A percentile compares a stretch with the other conserved stretches of the same genome.
Conservation (phyloP, 2,888 invertebrate genomes). For the Acleris emargana region DNA sequence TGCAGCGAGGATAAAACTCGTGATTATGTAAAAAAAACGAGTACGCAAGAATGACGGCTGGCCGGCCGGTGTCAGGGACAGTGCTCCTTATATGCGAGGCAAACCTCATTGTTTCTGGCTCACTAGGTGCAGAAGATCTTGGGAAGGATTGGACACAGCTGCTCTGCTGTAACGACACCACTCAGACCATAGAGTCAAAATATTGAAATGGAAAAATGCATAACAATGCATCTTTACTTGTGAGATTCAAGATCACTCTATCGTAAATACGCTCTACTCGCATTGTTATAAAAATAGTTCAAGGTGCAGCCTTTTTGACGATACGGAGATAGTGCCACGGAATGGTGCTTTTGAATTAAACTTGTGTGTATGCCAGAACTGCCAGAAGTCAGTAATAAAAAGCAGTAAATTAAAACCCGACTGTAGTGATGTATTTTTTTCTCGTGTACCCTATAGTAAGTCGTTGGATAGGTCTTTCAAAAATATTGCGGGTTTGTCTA, state of each 20-base stretch:
- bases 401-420: too few species aligned
- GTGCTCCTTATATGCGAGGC: slow-evolving; percentile 29
- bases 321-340: slow-evolving; percentile 9
- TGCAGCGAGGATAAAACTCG: slow-evolving; percentile 18
- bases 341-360: slow-evolving; percentile 5
- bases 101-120: slow-evolving; percentile 25
- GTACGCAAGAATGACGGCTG: slow-evolving; percentile 26
- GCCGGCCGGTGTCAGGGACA: slow-evolving; percentile 28
- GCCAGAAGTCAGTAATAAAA: neutral
- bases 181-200: too few species aligned
- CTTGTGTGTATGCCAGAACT: too few species aligned
- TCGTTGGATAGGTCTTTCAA: too few species aligned
- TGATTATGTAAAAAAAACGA: slow-evolving; percentile 26
- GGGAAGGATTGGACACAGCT: slow-evolving; percentile 8
- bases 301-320: slow-evolving; percentile 27
- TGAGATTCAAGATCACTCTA: slow-evolving; percentile 27
- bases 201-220: too few species aligned
- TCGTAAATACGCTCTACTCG: slow-evolving; percentile 21
- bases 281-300: slow-evolving; percentile 35
- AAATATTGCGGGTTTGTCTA: too few species aligned
- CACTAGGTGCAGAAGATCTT: slow-evolving; percentile 17
- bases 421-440: too few species aligned
- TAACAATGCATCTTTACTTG: too few species aligned
- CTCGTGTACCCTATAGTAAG: too few species aligned
- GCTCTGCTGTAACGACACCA: too few species aligned